Evolutionary conservation across 2,113 vertebrate species (phyloP), one percentile per base, ranked within the genome.

Genomic region (Vidua chalybeata): DNA sequence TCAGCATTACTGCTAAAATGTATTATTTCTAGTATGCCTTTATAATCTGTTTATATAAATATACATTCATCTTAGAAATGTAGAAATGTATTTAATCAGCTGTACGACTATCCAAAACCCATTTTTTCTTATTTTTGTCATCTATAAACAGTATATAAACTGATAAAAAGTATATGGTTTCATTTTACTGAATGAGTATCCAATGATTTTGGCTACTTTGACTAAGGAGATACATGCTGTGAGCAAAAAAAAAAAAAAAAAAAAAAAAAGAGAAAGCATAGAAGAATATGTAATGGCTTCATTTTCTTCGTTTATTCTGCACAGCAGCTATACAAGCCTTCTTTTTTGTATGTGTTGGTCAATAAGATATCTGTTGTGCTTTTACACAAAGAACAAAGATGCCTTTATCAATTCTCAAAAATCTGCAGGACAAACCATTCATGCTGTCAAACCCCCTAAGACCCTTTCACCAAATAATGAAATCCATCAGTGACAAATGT

Each of bases 401-500:
- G 98, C 95, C 98, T 99, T 99, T 98, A 99, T 98, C 97, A 97
- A 94, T 97, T 98, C 97, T 97, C 89, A 39, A 62, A 97, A 98
- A 97, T 97, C 98, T 97, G 97, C 95, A 97, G 98, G 97, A 98
- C 96, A 96, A 98, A 97, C 98, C 97, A 98, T 98, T 98, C 98
- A 98, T 98, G 97, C 97, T 98, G 98, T 97, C 98, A 98, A 98
- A 95, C 84, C 85, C 83, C 55, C 93, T 95, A 95, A 97, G 97
- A 92, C 89, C 96, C 96, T 98, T 98, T 98, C 98, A 98, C 97
- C 98, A 98, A 98, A 99, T 98, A 98, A 98, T 96, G 97, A 98
- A 99, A 99, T 98, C 98, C 97, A 98, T 98, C 98, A 98, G 98
- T 98, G 98, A 98, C 98, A 98, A 99, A 99, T 98, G 98, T 98